Percentiles rank a stretch among this genome's conserved stretches.
These are phyloP conservation scores for Temnopleurus reevesii DNA, from an alignment of 53 echinoderm and acorn worm genomes.

Conservation along the genomic window DNA sequence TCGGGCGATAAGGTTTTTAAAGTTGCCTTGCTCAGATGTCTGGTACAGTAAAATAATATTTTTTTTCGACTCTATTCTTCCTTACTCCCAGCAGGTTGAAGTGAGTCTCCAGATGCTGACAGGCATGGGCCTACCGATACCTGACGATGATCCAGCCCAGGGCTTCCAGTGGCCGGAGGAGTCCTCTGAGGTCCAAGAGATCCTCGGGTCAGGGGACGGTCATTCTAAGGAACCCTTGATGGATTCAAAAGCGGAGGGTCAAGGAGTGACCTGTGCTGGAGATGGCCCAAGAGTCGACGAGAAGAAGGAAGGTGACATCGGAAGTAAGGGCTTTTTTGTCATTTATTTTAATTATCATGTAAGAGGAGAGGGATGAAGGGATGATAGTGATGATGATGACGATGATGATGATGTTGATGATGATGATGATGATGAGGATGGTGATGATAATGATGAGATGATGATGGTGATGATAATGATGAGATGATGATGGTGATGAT, in stretches of 20 bases:
- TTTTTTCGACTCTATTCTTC: background rate
- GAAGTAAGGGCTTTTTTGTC: background rate
- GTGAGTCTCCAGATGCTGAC: constrained; percentile 50
- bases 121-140: constrained; percentile 45
- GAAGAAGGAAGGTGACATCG: background rate
- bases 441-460: too few species aligned
- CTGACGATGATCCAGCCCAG: constrained; percentile 35
- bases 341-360: too few species aligned
- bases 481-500: too few species aligned
- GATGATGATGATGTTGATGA: too few species aligned
- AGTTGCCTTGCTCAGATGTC: too few species aligned
- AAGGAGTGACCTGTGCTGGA: background rate
- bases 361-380: too few species aligned
- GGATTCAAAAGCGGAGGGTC: background rate
- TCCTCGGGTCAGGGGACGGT: constrained; percentile 3
- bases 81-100: background rate
- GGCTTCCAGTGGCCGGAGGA: constrained; percentile 54
- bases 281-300: background rate
- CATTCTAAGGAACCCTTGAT: background rate
- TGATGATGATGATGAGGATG: too few species aligned
- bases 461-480: too few species aligned
- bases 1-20: too few species aligned
- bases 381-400: too few species aligned
- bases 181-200: constrained; percentile 20
- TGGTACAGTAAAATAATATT: too few species aligned